A percentile compares a stretch with the other conserved stretches of the same genome.
These are phyloP conservation scores for Hymenochirus boettgeri DNA, from an alignment of 2,113 vertebrate species.

Conservation along the genomic window DNA sequence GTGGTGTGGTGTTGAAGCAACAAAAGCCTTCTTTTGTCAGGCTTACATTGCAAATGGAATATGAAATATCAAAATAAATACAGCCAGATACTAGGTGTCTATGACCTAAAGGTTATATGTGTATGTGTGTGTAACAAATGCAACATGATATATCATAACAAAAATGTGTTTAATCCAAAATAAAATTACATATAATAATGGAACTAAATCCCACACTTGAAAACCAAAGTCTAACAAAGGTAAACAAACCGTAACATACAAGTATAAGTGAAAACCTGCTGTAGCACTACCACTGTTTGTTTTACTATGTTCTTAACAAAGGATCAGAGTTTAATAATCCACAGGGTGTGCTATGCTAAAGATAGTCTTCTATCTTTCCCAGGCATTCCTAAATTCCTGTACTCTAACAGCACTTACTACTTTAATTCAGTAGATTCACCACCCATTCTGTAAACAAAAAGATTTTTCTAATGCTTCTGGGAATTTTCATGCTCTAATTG, in stretches of 20 bases:
- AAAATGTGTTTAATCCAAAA: too few species aligned
- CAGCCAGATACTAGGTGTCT: background rate
- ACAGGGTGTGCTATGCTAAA: background rate
- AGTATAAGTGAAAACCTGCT: too few species aligned
- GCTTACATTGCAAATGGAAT: constrained; percentile 1
- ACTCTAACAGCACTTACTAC: background rate
- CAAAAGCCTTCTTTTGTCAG: background rate
- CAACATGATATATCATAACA: too few species aligned
- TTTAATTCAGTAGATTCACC: background rate
- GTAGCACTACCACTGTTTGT: too few species aligned
- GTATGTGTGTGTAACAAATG: too few species aligned
- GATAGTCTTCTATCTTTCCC: background rate
- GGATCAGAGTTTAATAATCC: background rate
- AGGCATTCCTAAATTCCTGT: background rate
- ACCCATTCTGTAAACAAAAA: background rate
- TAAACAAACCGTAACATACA: background rate
- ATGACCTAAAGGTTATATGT: background rate
- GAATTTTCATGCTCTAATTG: background rate
- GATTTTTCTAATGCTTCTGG: background rate
- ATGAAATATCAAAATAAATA: background rate
- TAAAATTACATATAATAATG: too few species aligned
- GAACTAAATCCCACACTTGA: too few species aligned
- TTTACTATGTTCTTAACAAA: background rate
- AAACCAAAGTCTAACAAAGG: background rate
- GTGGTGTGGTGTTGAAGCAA: constrained; percentile 3